These are phyloP conservation scores for Acomys russatus DNA, from an alignment of 2,797 vertebrate species.

Conservation along the genomic window DNA sequence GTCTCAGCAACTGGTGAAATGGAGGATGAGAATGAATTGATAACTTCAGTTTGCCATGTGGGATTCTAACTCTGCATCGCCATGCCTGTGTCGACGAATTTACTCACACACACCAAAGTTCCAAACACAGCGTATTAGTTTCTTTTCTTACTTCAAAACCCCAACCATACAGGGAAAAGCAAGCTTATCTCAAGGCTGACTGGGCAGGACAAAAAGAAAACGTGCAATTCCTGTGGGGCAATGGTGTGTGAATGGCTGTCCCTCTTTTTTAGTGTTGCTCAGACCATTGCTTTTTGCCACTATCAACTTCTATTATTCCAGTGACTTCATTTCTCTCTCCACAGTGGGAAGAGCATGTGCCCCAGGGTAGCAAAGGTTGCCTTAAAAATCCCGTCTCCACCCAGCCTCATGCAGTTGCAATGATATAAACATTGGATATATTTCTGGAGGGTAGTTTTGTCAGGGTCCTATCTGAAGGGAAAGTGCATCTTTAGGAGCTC, in stretches of 20 bases:
- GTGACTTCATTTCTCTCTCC: neutral
- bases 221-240: neutral
- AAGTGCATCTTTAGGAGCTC: neutral
- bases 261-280: neutral
- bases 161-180: neutral
- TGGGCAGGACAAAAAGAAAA: neutral
- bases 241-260: neutral
- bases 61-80: neutral
- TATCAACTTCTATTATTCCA: neutral
- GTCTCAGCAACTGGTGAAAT: constrained; percentile 1
- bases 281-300: neutral
- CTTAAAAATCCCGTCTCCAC: neutral
- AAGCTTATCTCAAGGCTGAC: neutral
- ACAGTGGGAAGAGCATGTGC: neutral
- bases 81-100: neutral
- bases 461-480: neutral
- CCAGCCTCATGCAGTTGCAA: neutral
- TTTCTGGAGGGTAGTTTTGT: neutral
- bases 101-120: neutral
- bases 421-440: neutral
- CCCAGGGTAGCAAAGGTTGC: neutral
- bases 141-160: constrained; percentile 32
- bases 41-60: neutral
- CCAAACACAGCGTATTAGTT: neutral
- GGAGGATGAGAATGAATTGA: neutral